phyloP scores from a whole-genome alignment of 2,113 vertebrate genomes.

The Sylvietta virens region DNA sequence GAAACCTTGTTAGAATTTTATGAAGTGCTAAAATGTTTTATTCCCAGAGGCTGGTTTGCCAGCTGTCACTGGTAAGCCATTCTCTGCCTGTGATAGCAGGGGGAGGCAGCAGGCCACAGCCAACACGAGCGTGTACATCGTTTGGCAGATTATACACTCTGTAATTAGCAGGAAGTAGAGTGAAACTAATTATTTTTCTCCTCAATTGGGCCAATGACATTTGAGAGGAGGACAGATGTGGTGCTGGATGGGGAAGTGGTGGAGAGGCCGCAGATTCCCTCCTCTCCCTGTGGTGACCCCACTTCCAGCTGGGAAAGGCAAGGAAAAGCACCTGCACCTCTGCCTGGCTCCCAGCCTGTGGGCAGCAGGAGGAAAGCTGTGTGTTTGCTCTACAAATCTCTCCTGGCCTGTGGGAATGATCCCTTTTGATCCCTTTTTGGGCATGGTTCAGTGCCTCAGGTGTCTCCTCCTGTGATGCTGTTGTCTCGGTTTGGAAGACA shows the following conservation, averaged over 20 bases:
- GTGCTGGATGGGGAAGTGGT: neutral
- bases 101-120: conserved; percentile 62
- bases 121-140: conserved; percentile 39
- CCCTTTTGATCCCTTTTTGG: neutral
- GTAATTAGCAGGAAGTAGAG: conserved; percentile 68
- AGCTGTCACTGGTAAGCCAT: conserved; percentile 84
- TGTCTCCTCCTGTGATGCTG: no score
- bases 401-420: neutral
- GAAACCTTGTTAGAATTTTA: conserved; percentile 99
- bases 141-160: conserved; percentile 67
- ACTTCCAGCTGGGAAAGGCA: neutral
- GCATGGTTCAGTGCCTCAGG: neutral
- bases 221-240: conserved; percentile 32
- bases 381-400: neutral
- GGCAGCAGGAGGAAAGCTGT: neutral
- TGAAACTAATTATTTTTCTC: conserved; percentile 72
- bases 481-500: no score
- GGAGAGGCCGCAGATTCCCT: neutral
- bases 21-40: conserved; percentile 98
- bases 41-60: conserved; percentile 87
- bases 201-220: conserved; percentile 52
- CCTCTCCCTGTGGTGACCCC: neutral
- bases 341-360: neutral
- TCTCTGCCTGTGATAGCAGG: conserved; percentile 64
- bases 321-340: neutral